Conservation (phyloP, 2,888 invertebrate genomes). For the Margaritifera margaritifera region DNA sequence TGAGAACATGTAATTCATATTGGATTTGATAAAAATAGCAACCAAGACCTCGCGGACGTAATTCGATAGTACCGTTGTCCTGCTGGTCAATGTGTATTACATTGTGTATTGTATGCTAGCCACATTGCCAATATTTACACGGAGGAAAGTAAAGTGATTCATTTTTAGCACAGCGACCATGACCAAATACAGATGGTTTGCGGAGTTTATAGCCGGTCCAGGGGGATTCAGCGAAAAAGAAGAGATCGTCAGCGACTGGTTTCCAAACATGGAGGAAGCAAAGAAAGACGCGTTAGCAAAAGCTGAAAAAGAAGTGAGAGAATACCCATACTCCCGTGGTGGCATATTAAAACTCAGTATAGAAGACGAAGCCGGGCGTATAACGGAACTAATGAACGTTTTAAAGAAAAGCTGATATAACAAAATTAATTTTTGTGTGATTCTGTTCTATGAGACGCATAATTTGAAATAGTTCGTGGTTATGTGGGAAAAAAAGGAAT, state of each 20-base stretch:
- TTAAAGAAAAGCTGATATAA: too few relatives aligned
- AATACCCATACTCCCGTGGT: conserved; percentile 38
- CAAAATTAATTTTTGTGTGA: too few relatives aligned
- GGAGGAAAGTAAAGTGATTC: background rate
- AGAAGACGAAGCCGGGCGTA: conserved; percentile 30
- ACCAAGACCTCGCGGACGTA: too few relatives aligned
- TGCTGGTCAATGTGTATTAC: too few relatives aligned
- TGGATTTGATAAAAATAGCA: too few relatives aligned
- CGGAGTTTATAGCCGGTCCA: conserved; percentile 38
- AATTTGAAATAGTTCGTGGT: too few relatives aligned
- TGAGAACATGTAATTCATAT: too few relatives aligned
- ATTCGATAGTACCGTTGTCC: too few relatives aligned
- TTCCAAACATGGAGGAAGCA: conserved; percentile 28
- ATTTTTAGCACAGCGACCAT: background rate
- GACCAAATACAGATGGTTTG: conserved; percentile 36
- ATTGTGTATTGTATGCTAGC: too few relatives aligned
- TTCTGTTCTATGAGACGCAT: too few relatives aligned
- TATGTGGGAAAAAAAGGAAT: too few relatives aligned
- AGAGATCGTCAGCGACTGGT: conserved; percentile 43
- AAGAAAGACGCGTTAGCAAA: conserved; percentile 27
- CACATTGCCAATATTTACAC: too few relatives aligned
- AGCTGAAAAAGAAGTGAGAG: conserved; percentile 27
- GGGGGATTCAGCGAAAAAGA: conserved; percentile 38
- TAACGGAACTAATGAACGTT: conserved; percentile 29
- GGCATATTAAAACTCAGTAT: conserved; percentile 35